Base-by-base conservation (phyloP, 2,888 invertebrate genomes). In the Lutraria lutraria region DNA sequence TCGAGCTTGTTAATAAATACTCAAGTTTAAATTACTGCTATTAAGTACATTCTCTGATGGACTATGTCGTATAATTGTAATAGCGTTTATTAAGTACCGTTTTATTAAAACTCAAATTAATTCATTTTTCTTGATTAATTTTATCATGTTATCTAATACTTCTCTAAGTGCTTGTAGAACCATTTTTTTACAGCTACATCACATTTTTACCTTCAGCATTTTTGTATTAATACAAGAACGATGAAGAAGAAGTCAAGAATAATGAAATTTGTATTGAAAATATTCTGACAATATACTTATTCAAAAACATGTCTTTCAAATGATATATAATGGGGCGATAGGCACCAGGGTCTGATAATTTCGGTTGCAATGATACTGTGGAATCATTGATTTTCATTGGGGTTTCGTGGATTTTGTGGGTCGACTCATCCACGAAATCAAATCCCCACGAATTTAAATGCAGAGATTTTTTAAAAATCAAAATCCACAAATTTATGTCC, bases 121-220 rank as follows among this genome's bases (percentile, higher is more conserved):
- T 68, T 68, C 12, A 25, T 68, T 25, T 68, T 68, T 68, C 63
- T 21, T 68, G 63, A 68, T 68, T n/a, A 25, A 68, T 68, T 68
- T 68, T 68, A 68, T 68, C 63, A 68, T 68, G 25, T 68, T 68
- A 68, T 68, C 63, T 68, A 68, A 25, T 12, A 21, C 25, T 12
- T 68, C 13, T 68, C 12, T 25, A 68, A 68, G 25, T 25, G 21
- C 25, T 68, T 12, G n/a, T 63, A 63, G 19, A 63, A n/a, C 13
- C 56, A 63, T 13, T n/a, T 63, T 63, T 43, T 63, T 63, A 8
- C 8, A n/a, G 63, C 63, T n/a, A 8, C 25, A 25, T 68, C 12
- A n/a, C 63, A n/a, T 6, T 68, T 68, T 60, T 25, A 25, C 3
- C n/a, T 8, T 25, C n/a, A n/a, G n/a, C n/a, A n/a, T n/a, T n/a